A percentile compares a stretch with the other conserved stretches of the same genome.
Conservation (phyloP, 2,797 vertebrate species). For the Lophius americanus region DNA sequence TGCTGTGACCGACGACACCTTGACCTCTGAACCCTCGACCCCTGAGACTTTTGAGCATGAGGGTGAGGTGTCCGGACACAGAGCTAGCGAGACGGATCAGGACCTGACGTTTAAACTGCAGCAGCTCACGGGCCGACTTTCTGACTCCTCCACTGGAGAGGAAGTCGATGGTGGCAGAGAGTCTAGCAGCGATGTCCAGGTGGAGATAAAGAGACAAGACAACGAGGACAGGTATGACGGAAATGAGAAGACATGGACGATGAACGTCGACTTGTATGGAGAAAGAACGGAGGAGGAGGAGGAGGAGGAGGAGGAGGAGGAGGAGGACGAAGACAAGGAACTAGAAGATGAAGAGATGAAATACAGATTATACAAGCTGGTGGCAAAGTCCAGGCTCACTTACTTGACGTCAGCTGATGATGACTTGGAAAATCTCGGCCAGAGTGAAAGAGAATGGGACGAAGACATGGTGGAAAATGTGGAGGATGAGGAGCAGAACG, state of each 20-base stretch:
- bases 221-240: slow-evolving; percentile 4
- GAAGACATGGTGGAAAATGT: slow-evolving; percentile 17
- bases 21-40: slow-evolving; percentile 65
- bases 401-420: slow-evolving; percentile 68
- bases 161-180: neutral
- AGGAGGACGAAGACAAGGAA: slow-evolving; percentile 14
- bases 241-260: slow-evolving; percentile 28
- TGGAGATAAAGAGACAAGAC: neutral
- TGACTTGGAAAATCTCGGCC: slow-evolving; percentile 41
- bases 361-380: slow-evolving; percentile 52
- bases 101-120: slow-evolving; percentile 45
- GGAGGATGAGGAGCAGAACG: slow-evolving; percentile 23
- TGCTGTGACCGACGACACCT: slow-evolving; percentile 60
- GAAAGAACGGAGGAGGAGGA: slow-evolving; percentile 36
- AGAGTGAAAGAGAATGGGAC: slow-evolving; percentile 44
- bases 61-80: slow-evolving; percentile 17
- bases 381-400: slow-evolving; percentile 58
- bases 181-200: neutral
- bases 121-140: slow-evolving; percentile 17
- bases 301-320: slow-evolving; percentile 8
- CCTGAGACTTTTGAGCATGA: slow-evolving; percentile 52
- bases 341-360: slow-evolving; percentile 45
- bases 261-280: slow-evolving; percentile 35
- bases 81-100: slow-evolving; percentile 30
- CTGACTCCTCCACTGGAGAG: slow-evolving; percentile 15